Evolutionary conservation across 1,140 invertebrate genomes (phyloP).

Genomic region (Diorhabda elongata): DNA sequence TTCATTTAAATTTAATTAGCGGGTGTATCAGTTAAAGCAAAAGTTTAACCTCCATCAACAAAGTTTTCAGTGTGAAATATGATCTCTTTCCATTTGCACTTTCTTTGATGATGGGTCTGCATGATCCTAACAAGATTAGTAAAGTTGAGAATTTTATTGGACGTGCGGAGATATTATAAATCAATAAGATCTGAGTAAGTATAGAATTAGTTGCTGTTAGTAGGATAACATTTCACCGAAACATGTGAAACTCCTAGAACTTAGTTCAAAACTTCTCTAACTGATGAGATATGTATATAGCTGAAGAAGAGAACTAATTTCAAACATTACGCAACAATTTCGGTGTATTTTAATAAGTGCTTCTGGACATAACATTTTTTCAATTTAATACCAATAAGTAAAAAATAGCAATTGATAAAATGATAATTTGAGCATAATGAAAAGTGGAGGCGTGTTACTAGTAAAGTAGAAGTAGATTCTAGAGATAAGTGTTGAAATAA

Average conservation of each 20-base stretch:
- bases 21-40: not conserved
- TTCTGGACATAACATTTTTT: too few species aligned
- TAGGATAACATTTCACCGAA: not conserved
- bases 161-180: not conserved
- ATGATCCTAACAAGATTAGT: constrained; percentile 5
- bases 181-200: not conserved
- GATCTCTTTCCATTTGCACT: not conserved
- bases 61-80: constrained; percentile 9
- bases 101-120: not conserved
- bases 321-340: too few species aligned
- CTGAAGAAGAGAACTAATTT: too few species aligned
- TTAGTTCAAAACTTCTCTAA: constrained; percentile 1
- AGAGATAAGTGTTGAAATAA: too few species aligned
- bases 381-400: too few species aligned
- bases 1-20: constrained; percentile 9
- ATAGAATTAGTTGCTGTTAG: not conserved
- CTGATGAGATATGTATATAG: too few species aligned
- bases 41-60: constrained; percentile 16
- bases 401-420: too few species aligned
- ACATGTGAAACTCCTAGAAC: not conserved
- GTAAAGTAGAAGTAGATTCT: too few species aligned
- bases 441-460: too few species aligned
- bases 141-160: not conserved
- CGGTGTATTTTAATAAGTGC: too few species aligned
- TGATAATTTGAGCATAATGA: too few species aligned